Percentiles rank a stretch among this genome's conserved stretches.
These are phyloP conservation scores for Hydractinia symbiolongicarpus DNA, from an alignment of 30 jellyfish, hydroid and myxozoan species.

Conservation along the genomic window DNA sequence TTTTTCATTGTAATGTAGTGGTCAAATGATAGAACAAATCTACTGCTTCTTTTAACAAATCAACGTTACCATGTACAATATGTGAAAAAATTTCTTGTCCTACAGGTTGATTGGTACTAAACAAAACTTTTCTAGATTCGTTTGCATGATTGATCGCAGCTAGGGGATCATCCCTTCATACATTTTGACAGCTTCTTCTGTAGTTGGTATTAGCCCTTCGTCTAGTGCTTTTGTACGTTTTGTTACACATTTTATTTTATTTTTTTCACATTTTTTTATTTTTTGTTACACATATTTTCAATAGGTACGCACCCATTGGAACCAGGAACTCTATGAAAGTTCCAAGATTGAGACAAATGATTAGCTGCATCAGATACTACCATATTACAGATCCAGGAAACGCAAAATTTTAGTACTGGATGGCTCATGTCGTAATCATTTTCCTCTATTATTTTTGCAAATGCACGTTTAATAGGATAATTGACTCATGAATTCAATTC, in stretches of 20 bases:
- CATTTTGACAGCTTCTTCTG: conserved; percentile 20
- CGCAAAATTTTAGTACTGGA: conserved; percentile 11
- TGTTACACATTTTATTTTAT: no score
- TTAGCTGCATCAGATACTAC: conserved; percentile 8
- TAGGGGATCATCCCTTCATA: conserved; percentile 2
- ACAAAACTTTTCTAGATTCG: not conserved
- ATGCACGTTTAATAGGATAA: not conserved
- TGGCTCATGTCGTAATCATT: not conserved
- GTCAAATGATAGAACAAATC: not conserved
- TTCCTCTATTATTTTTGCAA: not conserved
- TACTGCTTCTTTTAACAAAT: not conserved
- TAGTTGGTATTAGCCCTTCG: conserved; percentile 5
- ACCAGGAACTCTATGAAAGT: conserved; percentile 15
- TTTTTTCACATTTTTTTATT: no score
- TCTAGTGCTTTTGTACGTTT: not conserved
- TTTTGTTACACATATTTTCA: conserved; percentile 18
- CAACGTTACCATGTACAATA: not conserved
- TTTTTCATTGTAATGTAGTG: not conserved
- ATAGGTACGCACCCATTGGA: conserved; percentile 13
- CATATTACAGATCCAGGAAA: conserved; percentile 6
- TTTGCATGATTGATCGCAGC: conserved; percentile 3
- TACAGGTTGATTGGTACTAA: not conserved
- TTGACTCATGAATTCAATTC: not conserved
- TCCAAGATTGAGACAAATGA: not conserved
- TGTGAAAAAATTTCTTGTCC: conserved; percentile 3